A percentile compares a stretch with the other conserved stretches of the same genome.
phyloP scores from a whole-genome alignment of 2,797 vertebrate genomes.

The Bucorvus abyssinicus region DNA sequence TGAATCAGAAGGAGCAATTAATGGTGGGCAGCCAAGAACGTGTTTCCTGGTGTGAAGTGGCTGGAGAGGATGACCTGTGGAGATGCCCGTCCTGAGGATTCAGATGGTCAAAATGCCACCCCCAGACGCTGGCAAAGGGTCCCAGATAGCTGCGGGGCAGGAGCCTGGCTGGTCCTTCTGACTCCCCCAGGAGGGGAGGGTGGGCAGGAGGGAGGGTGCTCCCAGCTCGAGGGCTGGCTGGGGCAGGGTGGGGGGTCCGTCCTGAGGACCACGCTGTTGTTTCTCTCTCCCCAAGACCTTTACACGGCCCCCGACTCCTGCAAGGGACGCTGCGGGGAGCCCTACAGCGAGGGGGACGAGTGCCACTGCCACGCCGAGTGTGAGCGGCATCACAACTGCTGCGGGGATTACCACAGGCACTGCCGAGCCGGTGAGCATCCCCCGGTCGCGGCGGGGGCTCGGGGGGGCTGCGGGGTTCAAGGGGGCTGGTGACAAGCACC shows the following conservation, averaged over 20 bases:
- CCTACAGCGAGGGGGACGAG: conserved; percentile 37
- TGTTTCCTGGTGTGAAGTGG: not conserved
- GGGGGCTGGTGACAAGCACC: fast-evolving
- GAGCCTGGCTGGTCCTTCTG: not conserved
- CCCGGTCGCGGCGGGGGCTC: fast-evolving
- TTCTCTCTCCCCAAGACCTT: conserved; percentile 28
- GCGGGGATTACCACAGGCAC: conserved; percentile 52
- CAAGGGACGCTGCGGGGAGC: conserved; percentile 69
- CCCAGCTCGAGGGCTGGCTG: fast-evolving
- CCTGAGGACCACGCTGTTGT: not conserved
- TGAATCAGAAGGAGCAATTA: not conserved
- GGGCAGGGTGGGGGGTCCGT: fast-evolving
- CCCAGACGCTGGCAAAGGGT: not conserved
- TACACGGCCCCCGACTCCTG: conserved; percentile 69
- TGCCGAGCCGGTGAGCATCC: conserved; percentile 41
- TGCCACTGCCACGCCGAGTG: conserved; percentile 74
- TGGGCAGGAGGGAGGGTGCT: not conserved
- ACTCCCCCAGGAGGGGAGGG: fast-evolving
- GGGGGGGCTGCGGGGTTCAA: not conserved
- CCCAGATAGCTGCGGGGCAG: not conserved
- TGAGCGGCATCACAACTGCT: conserved; percentile 50
- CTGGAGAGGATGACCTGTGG: fast-evolving
- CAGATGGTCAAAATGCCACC: not conserved
- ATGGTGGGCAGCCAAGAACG: not conserved
- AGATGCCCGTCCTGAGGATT: not conserved